Base-by-base conservation (phyloP, 2,113 vertebrate genomes). In the Odontesthes bonariensis region DNA sequence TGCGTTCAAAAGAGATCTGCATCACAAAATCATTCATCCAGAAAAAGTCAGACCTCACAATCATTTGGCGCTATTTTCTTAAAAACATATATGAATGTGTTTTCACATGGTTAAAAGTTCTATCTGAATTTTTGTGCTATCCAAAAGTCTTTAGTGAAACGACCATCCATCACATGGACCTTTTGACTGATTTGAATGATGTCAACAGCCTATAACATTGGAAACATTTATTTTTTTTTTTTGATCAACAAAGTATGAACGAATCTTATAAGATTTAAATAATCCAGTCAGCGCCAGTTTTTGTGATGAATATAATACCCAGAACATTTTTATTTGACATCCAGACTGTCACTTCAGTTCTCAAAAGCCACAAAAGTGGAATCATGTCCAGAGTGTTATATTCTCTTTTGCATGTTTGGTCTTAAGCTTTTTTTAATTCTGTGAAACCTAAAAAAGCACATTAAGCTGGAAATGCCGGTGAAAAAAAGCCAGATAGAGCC, bases 391-490 rank as follows among this genome's bases (percentile, higher is more conserved):
- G 2, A 5, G 17, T 54, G 27, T 69, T 32, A 63, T 75, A 57
- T 61, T 54, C 52, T 61, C 35, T 35, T 38, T 1, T 66, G 61
- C 53, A 38, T 64, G 20, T 60, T 47, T 59, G 4, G 40, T 32
- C 9, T 38, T 63, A 46, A 67, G 57, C 16, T 56, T 31, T 56
- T 31, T 71, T 59, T 69, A 13, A 76, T 68, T 77, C 40, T 56
- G 46, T 74, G 22, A 54, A 69, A 73, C 14, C 49, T 62, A 16
- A 27, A 32, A 72, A 69, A 65, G 75, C 44, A 65, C 58, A 58
- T 0, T 31, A n/a, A 2, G 62, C 11, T 75, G 27, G 31, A 72
- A 61, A n/a, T 56, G 53, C 59, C 8, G 0, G 47, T 20, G 10
- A 22, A 55, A 42, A 64, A 71, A 42, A 27, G 17, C n/a, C n/a